Base-by-base conservation (phyloP, 1,140 invertebrate species). In the Bombus picipes region DNA sequence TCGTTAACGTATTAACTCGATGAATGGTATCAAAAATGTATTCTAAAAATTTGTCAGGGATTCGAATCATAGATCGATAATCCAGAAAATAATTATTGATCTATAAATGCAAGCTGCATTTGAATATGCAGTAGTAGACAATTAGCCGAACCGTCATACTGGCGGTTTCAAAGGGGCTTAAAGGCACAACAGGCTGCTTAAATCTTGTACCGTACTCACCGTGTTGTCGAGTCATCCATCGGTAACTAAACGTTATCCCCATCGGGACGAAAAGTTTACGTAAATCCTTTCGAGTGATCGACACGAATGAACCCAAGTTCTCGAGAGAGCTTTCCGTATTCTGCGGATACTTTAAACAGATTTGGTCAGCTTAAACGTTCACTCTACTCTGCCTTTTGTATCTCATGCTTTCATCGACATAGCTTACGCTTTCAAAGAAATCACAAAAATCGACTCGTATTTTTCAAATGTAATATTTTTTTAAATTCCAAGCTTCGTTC, bases 201-300 rank as follows among this genome's bases (percentile, higher is more conserved):
- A 75, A 80, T 81, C 65, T 86, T 88, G 84, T 80, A 86, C 70
- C 32, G 34, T 59, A 65, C 78, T 83, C 76, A 34, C 71, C 39
- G n/a, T 80, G 68, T 88, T 78, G 53, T 87, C 85, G 68, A 78
- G 83, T 83, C 88, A 85, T 91, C 81, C 81, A 89, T 90, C 89
- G 86, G 85, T 86, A 87, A 83, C 86, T 89, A 89, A 86, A 83
- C 75, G 73, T 87, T 87, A 43, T 75, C 59, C 85, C 66, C 71
- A 18, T n/a, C 3, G 53, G 43, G 43, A 8, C 4, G 59, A 41
- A 62, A 71, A 80, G 68, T 43, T 81, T 73, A 34, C 32, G 37
- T 32, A 66, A 76, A 68, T 87, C 65, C 39, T 37, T 37, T 57
- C 43, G 32, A 57, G 62, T 70, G 34, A 70, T 70, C 65, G 37